A percentile compares a stretch with the other conserved stretches of the same genome.
Conservation (phyloP, 2,113 vertebrate species). For the Peromyscus leucopus region DNA sequence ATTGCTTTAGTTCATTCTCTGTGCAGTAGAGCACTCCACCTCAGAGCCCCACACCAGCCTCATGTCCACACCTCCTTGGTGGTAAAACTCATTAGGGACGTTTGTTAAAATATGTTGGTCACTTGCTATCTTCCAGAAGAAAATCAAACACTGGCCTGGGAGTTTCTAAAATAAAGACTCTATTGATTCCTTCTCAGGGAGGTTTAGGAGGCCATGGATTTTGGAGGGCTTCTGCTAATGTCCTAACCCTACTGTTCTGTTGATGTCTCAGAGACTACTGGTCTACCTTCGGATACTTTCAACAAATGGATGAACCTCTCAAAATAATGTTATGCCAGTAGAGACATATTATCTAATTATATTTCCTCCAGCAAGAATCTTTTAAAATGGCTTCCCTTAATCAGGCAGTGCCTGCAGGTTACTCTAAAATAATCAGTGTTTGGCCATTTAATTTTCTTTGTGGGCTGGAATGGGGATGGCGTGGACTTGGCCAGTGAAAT, state of each 20-base stretch:
- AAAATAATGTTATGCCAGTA: neutral
- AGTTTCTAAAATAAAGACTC: neutral
- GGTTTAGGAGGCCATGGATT: neutral
- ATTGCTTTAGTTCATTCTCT: neutral
- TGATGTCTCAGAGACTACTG: neutral
- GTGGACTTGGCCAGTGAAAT: neutral
- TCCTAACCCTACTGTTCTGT: neutral
- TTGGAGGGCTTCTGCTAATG: neutral
- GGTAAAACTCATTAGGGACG: neutral
- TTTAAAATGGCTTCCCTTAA: neutral
- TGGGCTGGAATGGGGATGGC: neutral
- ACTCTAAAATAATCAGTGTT: constrained; percentile 11
- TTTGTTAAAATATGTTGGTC: neutral
- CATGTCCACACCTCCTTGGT: neutral
- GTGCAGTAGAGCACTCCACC: neutral
- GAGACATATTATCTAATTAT: neutral
- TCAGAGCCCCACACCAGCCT: neutral
- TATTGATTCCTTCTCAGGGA: neutral
- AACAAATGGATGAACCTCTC: neutral
- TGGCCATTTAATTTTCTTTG: neutral
- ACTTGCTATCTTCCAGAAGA: neutral
- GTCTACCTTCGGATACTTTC: neutral
- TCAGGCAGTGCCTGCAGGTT: neutral
- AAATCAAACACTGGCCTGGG: neutral
- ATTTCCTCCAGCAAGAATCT: neutral